phyloP scores from a whole-genome alignment of 2,797 vertebrate genomes.

The Chelmon rostratus region DNA sequence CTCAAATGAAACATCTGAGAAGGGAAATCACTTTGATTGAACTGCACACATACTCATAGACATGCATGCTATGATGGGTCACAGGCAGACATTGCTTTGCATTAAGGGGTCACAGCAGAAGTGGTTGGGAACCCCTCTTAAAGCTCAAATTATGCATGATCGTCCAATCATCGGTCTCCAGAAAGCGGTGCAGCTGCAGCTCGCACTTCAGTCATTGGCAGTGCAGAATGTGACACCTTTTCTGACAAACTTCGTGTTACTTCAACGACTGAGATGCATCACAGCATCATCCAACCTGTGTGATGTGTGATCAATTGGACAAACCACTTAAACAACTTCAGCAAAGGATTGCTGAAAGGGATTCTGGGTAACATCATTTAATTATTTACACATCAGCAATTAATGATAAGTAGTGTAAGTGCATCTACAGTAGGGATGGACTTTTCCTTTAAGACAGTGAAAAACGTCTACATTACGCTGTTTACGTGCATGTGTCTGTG shows the following conservation, averaged over 20 bases:
- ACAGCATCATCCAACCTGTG: too few relatives aligned
- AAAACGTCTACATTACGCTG: neutral
- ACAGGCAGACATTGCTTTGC: neutral
- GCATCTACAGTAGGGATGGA: neutral
- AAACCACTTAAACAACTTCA: constrained; percentile 11
- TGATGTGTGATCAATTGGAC: too few relatives aligned
- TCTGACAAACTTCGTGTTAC: constrained; percentile 5
- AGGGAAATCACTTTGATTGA: neutral
- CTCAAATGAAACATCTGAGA: neutral
- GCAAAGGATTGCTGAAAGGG: neutral
- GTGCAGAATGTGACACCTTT: constrained; percentile 10
- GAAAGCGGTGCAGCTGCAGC: neutral
- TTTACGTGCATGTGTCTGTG: neutral
- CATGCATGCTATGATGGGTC: neutral
- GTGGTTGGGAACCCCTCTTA: neutral
- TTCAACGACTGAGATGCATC: neutral
- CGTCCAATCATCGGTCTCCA: neutral
- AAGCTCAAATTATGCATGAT: neutral
- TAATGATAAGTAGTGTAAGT: neutral
- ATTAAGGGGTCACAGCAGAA: neutral
- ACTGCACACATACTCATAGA: neutral
- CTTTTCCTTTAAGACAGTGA: neutral
- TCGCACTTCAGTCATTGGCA: neutral
- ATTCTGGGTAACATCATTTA: constrained; percentile 2
- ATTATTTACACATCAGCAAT: neutral